Evolutionary conservation across 1,140 invertebrate genomes (phyloP).

Genomic region (Lordiphosa mommai): DNA sequence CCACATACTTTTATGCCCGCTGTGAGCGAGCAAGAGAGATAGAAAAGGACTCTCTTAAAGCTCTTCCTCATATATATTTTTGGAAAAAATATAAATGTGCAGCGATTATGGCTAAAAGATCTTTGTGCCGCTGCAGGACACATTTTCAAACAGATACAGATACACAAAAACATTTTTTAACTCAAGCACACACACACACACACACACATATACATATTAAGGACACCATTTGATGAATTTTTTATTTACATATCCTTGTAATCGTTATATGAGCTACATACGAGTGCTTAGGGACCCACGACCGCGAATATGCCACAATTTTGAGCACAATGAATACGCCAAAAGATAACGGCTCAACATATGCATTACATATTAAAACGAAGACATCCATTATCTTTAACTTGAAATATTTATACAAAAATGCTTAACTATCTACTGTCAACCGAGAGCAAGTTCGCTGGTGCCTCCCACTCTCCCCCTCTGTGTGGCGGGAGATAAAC

Average conservation of each 20-base stretch:
- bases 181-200: background rate
- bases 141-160: slow-evolving; percentile 16
- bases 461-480: background rate
- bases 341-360: too few species aligned
- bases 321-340: slow-evolving; percentile 2
- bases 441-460: background rate
- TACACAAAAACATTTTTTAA: slow-evolving; percentile 8
- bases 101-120: slow-evolving; percentile 68
- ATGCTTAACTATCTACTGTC: background rate
- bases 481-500: background rate
- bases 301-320: background rate
- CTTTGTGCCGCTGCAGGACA: slow-evolving; percentile 35
- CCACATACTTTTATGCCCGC: slow-evolving; percentile 47
- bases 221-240: slow-evolving; percentile 36
- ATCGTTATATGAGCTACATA: slow-evolving; percentile 49
- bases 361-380: too few species aligned
- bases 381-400: background rate
- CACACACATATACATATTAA: too few species aligned
- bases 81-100: slow-evolving; percentile 65
- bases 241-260: slow-evolving; percentile 46
- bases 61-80: slow-evolving; percentile 26
- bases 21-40: too few species aligned
- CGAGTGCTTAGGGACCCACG: slow-evolving; percentile 33
- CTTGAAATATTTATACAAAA: slow-evolving; percentile 7
- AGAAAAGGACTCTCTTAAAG: slow-evolving; percentile 38